Base-by-base conservation (phyloP, 1,140 invertebrate genomes). In the Drosophila lowei region DNA sequence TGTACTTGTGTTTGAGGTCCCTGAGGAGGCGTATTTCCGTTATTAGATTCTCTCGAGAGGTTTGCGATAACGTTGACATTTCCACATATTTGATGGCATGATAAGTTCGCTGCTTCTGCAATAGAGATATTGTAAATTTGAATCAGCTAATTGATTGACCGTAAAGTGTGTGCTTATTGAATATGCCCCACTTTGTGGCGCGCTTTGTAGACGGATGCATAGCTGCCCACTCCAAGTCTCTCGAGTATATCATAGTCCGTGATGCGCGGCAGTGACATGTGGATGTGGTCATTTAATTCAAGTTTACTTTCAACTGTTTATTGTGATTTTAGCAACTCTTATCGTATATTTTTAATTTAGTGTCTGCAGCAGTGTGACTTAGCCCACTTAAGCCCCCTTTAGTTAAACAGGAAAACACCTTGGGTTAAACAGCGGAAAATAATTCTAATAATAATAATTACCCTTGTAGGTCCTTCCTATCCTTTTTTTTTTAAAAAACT, bases 21-120 rank as follows among this genome's bases (percentile, higher is more conserved):
- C 98, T 97, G 41, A 98, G 91, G 15, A 98, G 93, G 58, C 94
- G 93, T 43, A 98, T 98, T 93, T 98, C 97, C 0, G 94, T 96
- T 11, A 98, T 93, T 13, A 98, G 92, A 92, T 97, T 97, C 77
- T 98, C 95, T 16, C 95, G 93, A 3, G 96, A 95, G 3, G 94
- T 92, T 63, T 94, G 94, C 28, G 95, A 96, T n/a, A 98, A 91
- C 15, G 93, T 93, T 1, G 92, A 93, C 90, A 95, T 97, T 70
- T 95, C 93, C 47, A 98, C 94, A 88, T 96, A 96, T 92, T 98
- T 98, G 18, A 98, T 94, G 25, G 91, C 90, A 68, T 88, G 80
- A 58, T 74, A 91, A 67, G 83, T 77, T 21, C 70, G 57, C 30
- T 84, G 76, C 60, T 89, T 90, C 86, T 91, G 49, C 2, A 76